phyloP scores from a whole-genome alignment of 2,888 invertebrate genomes.

The Papilio gigon region DNA sequence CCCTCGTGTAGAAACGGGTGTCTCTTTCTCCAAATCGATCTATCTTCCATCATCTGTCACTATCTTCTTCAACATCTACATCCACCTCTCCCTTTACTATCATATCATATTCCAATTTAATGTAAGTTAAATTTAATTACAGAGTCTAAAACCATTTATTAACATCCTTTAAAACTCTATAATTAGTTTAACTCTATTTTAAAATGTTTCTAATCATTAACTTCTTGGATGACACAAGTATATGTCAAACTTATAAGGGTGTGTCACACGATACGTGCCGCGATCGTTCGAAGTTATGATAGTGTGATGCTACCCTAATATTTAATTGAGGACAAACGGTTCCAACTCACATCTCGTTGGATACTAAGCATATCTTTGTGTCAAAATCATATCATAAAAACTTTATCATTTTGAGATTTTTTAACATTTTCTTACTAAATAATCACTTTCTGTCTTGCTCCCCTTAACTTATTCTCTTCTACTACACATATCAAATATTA shows the following conservation, averaged over 20 bases:
- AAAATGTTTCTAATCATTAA: background rate
- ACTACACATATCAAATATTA: background rate
- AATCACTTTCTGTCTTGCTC: background rate
- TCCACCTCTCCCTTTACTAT: too few species aligned
- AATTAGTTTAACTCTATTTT: constrained; percentile 5
- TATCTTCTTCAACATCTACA: too few species aligned
- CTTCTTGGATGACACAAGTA: background rate
- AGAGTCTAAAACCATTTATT: background rate
- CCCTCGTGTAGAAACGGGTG: too few species aligned
- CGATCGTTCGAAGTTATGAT: background rate
- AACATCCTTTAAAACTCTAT: constrained; percentile 3
- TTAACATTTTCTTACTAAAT: background rate
- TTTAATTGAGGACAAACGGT: too few species aligned
- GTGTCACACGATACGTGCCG: too few species aligned
- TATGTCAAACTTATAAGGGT: too few species aligned
- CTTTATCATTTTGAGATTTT: too few species aligned
- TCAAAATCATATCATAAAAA: too few species aligned
- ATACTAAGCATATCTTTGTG: too few species aligned
- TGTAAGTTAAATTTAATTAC: constrained; percentile 16
- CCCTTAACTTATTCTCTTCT: background rate
- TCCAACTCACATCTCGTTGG: too few species aligned
- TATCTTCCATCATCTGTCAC: too few species aligned
- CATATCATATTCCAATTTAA: background rate
- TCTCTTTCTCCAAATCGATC: too few species aligned
- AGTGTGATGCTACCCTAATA: background rate